phyloP scores from a whole-genome alignment of 2,113 vertebrate species.

The Telmatochromis brichardi region DNA sequence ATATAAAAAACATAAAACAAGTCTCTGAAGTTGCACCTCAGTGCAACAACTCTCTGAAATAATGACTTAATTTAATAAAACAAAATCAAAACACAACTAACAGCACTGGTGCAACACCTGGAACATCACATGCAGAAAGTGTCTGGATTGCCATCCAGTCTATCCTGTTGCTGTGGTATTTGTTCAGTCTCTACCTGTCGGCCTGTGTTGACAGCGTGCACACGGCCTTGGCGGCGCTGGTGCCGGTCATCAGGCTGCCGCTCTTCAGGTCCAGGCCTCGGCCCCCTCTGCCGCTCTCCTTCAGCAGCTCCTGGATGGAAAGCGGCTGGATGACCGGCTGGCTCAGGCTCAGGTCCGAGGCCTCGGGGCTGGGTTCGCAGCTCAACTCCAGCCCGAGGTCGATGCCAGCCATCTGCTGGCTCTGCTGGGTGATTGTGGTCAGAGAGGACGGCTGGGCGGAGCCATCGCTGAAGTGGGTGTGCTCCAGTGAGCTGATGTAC shows the following conservation, averaged over 20 bases:
- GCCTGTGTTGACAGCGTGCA: slow-evolving; percentile 88
- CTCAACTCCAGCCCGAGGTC: slow-evolving; percentile 68
- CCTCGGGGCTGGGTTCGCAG: slow-evolving; percentile 58
- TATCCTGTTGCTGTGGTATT: not conserved
- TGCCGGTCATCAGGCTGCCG: slow-evolving; percentile 82
- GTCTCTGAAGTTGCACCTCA: not conserved
- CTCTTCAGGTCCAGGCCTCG: slow-evolving; percentile 79
- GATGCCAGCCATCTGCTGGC: slow-evolving; percentile 62
- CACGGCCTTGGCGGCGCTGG: slow-evolving; percentile 82
- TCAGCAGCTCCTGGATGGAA: slow-evolving; percentile 90
- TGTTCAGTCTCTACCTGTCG: slow-evolving; percentile 71
- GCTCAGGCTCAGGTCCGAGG: slow-evolving; percentile 71
- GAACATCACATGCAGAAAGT: rapidly evolving
- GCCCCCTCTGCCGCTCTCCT: slow-evolving; percentile 74
- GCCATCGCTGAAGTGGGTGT: slow-evolving; percentile 90
- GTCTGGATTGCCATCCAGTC: not conserved
- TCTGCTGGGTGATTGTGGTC: slow-evolving; percentile 80
- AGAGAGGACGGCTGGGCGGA: slow-evolving; percentile 74
- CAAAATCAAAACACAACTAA: not conserved
- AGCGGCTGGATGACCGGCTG: slow-evolving; percentile 81
- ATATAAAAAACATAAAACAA: not conserved
- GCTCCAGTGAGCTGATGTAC: slow-evolving; percentile 91
- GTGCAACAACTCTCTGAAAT: rapidly evolving
- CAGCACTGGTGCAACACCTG: not conserved
- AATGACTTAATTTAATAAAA: not conserved